A percentile compares a stretch with the other conserved stretches of the same genome.
Conservation (phyloP, 2,797 vertebrate genomes). For the Takifugu ocellatus region DNA sequence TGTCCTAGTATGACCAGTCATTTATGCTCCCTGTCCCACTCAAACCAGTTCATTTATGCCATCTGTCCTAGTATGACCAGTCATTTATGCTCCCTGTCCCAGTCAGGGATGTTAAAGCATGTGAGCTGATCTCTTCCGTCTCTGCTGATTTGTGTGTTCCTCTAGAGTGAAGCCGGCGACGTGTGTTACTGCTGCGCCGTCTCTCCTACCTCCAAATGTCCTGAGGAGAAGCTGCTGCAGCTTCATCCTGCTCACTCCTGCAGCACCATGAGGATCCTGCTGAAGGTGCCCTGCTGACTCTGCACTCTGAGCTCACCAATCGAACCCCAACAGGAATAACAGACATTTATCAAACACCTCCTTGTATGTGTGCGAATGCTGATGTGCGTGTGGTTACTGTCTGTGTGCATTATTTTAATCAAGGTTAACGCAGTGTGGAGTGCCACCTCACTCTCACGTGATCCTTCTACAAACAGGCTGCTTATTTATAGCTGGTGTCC, state of each 20-base stretch:
- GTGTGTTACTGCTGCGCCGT: slow-evolving; percentile 86
- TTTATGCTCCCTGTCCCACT: no score
- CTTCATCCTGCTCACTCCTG: slow-evolving; percentile 80
- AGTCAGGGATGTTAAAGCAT: background rate
- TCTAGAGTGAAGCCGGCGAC: slow-evolving; percentile 69
- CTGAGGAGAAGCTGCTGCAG: slow-evolving; percentile 77
- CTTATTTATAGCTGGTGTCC: background rate
- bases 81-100: no score
- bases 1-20: no score
- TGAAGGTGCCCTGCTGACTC: slow-evolving; percentile 75
- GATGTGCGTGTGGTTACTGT: background rate
- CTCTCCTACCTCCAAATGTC: slow-evolving; percentile 68
- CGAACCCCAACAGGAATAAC: no score
- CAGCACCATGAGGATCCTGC: slow-evolving; percentile 76
- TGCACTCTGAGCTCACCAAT: background rate
- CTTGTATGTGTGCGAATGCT: background rate
- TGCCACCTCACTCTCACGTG: background rate
- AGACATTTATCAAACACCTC: background rate
- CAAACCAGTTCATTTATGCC: no score
- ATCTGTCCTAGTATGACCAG: no score
- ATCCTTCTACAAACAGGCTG: background rate
- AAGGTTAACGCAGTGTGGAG: background rate
- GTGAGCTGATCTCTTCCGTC: background rate
- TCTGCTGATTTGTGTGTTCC: slow-evolving; percentile 6
- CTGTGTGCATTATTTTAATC: background rate